These are phyloP conservation scores for Rhizomys pruinosus DNA, from an alignment of 2,113 vertebrate species.

Conservation along the genomic window DNA sequence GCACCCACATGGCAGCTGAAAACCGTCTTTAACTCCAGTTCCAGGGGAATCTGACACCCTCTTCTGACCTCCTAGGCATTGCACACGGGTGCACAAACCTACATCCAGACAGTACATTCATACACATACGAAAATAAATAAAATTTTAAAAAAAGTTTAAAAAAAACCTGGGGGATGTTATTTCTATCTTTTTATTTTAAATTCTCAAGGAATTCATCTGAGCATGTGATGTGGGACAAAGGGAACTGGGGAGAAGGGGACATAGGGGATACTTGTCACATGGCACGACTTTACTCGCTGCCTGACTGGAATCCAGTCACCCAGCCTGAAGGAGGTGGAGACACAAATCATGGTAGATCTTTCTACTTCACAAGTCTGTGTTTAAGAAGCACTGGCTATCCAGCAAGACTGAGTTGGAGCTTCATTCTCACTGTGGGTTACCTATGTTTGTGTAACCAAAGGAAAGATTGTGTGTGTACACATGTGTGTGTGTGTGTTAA, in stretches of 20 bases:
- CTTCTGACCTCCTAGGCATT: too few relatives aligned
- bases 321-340: background rate
- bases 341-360: fast-evolving
- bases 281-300: background rate
- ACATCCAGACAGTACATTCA: too few relatives aligned
- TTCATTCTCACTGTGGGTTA: background rate
- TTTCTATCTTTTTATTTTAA: background rate
- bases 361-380: background rate
- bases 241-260: background rate
- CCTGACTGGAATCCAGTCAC: background rate
- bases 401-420: too few relatives aligned
- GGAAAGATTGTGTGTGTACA: too few relatives aligned
- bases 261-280: background rate
- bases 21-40: too few relatives aligned
- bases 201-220: background rate
- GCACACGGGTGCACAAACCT: too few relatives aligned
- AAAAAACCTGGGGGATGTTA: too few relatives aligned
- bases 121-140: too few relatives aligned
- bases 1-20: too few relatives aligned
- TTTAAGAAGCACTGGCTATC: background rate
- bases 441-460: too few relatives aligned
- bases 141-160: too few relatives aligned
- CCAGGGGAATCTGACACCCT: too few relatives aligned
- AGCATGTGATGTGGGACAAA: background rate
- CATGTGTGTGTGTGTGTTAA: background rate